A percentile compares a stretch with the other conserved stretches of the same genome.
Evolutionary conservation across 2,888 invertebrate genomes (phyloP).

Genomic region (Stenurella melanura): DNA sequence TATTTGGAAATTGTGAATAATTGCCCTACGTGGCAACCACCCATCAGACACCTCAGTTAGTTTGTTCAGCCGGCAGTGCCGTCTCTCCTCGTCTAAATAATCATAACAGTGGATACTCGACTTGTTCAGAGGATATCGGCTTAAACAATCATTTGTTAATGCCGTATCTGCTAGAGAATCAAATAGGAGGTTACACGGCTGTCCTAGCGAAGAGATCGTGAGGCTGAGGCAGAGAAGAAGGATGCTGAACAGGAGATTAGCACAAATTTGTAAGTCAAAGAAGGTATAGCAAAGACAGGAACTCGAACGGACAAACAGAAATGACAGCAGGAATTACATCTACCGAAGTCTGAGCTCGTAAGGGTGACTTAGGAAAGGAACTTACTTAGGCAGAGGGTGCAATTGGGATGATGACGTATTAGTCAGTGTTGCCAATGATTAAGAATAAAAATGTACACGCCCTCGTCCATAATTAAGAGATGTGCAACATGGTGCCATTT

Average conservation of each 20-base stretch:
- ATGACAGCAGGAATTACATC: conserved; percentile 86
- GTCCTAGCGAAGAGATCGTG: conserved; percentile 92
- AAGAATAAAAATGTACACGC: too few species aligned
- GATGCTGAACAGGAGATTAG: conserved; percentile 95
- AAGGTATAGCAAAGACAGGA: conserved; percentile 87
- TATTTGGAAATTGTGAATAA: too few species aligned
- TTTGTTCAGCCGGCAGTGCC: conserved; percentile 79
- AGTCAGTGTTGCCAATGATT: too few species aligned
- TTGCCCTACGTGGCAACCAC: too few species aligned
- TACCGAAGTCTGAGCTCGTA: conserved; percentile 83
- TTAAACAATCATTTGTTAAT: conserved; percentile 91
- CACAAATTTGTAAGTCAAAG: conserved; percentile 97
- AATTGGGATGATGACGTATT: conserved; percentile 72
- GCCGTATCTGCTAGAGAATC: conserved; percentile 92
- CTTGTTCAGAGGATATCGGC: conserved; percentile 79
- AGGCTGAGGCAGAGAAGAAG: conserved; percentile 94
- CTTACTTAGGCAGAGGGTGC: conserved; percentile 84
- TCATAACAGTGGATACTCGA: conserved; percentile 74
- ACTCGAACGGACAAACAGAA: conserved; percentile 89
- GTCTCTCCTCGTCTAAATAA: conserved; percentile 77
- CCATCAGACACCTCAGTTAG: conserved; percentile 79
- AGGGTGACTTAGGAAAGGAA: conserved; percentile 88
- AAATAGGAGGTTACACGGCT: conserved; percentile 94
- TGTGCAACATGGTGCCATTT: too few species aligned
- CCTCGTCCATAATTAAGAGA: too few species aligned